Conservation (phyloP, 2,797 vertebrate genomes). For the Apogon talboti region DNA sequence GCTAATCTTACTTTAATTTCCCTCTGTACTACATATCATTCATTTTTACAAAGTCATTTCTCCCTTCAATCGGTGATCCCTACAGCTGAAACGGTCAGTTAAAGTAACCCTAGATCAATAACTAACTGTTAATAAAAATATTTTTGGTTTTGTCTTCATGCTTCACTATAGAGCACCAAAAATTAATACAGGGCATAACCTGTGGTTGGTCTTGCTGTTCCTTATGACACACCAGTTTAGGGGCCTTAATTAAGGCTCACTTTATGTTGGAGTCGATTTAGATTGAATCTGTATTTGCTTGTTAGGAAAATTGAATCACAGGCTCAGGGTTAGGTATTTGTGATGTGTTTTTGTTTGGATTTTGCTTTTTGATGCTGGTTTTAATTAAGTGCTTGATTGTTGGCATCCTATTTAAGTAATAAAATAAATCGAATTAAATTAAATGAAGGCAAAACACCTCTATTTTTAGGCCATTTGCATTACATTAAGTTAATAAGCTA, state of each 20-base stretch:
- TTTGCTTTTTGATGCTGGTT: constrained; percentile 6
- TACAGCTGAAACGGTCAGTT: constrained; percentile 93
- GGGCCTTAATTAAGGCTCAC: constrained; percentile 35
- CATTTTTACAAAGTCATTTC: constrained; percentile 69
- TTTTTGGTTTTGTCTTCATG: constrained; percentile 42
- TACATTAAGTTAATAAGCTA: not conserved
- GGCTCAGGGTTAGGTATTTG: constrained; percentile 57
- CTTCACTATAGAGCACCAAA: constrained; percentile 38
- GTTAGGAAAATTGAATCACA: constrained; percentile 22
- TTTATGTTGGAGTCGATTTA: constrained; percentile 8
- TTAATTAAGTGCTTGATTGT: not conserved
- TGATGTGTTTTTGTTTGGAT: constrained; percentile 16
- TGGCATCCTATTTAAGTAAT: not conserved
- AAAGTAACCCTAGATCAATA: constrained; percentile 74
- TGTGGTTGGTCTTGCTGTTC: constrained; percentile 96
- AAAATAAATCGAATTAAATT: not conserved
- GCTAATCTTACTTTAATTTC: constrained; percentile 58
- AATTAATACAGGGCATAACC: constrained; percentile 72
- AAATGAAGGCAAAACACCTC: not conserved
- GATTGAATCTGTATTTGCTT: constrained; percentile 26
- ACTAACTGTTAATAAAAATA: constrained; percentile 85
- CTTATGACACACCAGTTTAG: constrained; percentile 90
- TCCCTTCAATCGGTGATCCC: constrained; percentile 87
- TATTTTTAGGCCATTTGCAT: not conserved
- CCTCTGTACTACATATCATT: constrained; percentile 53